Evolutionary conservation across 2,888 invertebrate genomes (phyloP).

Genomic region (Clepsis dumicolana): DNA sequence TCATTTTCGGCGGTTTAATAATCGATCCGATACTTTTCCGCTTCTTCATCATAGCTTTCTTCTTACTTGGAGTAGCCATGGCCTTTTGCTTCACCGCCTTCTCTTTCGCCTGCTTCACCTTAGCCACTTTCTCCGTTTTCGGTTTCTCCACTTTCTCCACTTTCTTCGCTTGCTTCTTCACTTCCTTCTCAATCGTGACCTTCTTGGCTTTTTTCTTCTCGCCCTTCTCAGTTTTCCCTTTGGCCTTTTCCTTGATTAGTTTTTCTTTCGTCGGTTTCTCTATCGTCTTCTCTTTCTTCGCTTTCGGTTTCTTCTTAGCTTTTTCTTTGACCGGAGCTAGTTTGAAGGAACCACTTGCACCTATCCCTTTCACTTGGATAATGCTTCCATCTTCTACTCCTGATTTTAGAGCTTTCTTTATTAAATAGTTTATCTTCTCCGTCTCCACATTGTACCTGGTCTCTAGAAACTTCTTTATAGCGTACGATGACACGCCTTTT

Average conservation of each 20-base stretch:
- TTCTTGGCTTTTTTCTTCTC: constrained; percentile 32
- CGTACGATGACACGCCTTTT: constrained; percentile 74
- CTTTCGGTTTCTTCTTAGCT: constrained; percentile 54
- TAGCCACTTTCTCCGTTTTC: neutral
- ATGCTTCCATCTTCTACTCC: constrained; percentile 70
- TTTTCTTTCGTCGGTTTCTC: constrained; percentile 44
- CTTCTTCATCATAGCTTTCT: constrained; percentile 60
- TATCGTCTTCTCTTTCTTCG: constrained; percentile 35
- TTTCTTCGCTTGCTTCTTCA: constrained; percentile 34
- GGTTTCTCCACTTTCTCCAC: constrained; percentile 19
- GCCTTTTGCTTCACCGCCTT: constrained; percentile 18
- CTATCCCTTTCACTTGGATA: constrained; percentile 69
- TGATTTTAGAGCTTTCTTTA: constrained; percentile 69
- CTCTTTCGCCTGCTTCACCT: neutral
- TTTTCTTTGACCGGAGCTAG: constrained; percentile 57
- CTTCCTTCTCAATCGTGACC: constrained; percentile 39
- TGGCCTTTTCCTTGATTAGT: constrained; percentile 32
- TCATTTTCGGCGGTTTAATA: constrained; percentile 78
- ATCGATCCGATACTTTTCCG: constrained; percentile 75
- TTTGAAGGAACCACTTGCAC: constrained; percentile 74
- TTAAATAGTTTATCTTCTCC: constrained; percentile 63
- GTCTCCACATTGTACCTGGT: constrained; percentile 65
- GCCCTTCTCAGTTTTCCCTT: constrained; percentile 34
- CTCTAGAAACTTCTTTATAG: constrained; percentile 72
- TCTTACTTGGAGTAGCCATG: constrained; percentile 62